Base-by-base conservation (phyloP, 2,888 invertebrate genomes). In the Amorpha juglandis region DNA sequence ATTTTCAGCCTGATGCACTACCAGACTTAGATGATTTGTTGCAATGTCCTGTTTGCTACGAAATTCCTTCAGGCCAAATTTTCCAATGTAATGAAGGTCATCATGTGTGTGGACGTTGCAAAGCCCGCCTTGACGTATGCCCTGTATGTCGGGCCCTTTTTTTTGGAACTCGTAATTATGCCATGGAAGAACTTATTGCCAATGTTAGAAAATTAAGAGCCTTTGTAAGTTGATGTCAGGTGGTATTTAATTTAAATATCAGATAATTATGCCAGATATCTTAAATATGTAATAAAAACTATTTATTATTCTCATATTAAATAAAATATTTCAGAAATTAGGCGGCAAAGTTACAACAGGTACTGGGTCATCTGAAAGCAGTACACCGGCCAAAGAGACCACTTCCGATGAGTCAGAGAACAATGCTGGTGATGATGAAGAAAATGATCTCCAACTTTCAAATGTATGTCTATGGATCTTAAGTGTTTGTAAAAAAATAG, bases 41-140 rank as follows among this genome's bases (percentile, higher is more conserved):
- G 6, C 93, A 94, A 80, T 95, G 95, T 77, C 94, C 94, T 27
- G 92, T 95, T n/a, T 95, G 95, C 79, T 93, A 94, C 74, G 94
- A 94, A 72, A 89, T 92, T 65, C 91, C 94, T 12, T 70, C 84
- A 0, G 90, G 89, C 1, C 89, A 90, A 69, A 93, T 95, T 68
- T 89, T 92, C 69, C 94, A 94, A 76, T 95, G 95, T 74, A 83
- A 88, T 73, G 91, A 93, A 70, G 95, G 95, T 0, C 95, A 95
- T 74, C 94, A 94, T 80, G 91, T 95, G 0, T 95, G 95, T 70
- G 87, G 87, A 2, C 77, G 81, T 1, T 95, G 95, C 78, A 93
- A 90, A 72, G 73, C 78, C 53, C 91, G 93, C 65, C 81, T 95
- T 33, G 79, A 83, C 42, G 80, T 85, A 38, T 95, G 95, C 73